Evolutionary conservation across 2,797 vertebrate species (phyloP).

Genomic region (Hemibagrus guttatus): DNA sequence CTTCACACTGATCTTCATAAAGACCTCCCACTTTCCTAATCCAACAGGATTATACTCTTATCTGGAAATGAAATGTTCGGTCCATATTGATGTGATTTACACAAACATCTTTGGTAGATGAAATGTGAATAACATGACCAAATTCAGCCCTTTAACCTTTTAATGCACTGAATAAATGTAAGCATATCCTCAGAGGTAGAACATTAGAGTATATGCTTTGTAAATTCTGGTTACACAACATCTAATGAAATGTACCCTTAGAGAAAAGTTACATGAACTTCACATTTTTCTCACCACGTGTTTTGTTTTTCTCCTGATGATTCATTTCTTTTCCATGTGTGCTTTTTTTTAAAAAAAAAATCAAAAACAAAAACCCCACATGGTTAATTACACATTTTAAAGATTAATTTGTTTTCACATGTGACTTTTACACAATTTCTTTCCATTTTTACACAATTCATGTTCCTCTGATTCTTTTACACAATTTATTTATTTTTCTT

Average conservation of each 20-base stretch:
- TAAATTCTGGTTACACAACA: not conserved
- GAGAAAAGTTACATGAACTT: not conserved
- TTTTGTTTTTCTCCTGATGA: not conserved
- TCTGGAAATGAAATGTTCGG: not conserved
- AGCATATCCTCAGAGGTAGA: not conserved
- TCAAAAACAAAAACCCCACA: too few species aligned
- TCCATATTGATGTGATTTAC: not conserved
- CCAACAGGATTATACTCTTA: not conserved
- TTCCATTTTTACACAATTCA: not conserved
- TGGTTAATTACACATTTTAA: too few species aligned
- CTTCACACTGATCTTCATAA: conserved; percentile 13
- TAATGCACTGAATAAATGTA: not conserved
- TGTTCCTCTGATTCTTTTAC: not conserved
- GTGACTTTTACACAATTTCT: not conserved
- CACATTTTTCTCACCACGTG: not conserved
- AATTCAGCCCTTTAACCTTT: not conserved
- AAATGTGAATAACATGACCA: not conserved
- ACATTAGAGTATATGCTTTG: not conserved
- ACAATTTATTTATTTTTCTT: not conserved
- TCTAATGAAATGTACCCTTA: not conserved
- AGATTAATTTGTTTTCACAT: not conserved
- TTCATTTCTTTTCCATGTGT: not conserved
- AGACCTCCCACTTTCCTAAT: conserved; percentile 10
- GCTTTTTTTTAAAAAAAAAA: too few species aligned
- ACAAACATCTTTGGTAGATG: not conserved